Conservation (phyloP, 2,797 vertebrate genomes). For the Scomberomorus guttatus region DNA sequence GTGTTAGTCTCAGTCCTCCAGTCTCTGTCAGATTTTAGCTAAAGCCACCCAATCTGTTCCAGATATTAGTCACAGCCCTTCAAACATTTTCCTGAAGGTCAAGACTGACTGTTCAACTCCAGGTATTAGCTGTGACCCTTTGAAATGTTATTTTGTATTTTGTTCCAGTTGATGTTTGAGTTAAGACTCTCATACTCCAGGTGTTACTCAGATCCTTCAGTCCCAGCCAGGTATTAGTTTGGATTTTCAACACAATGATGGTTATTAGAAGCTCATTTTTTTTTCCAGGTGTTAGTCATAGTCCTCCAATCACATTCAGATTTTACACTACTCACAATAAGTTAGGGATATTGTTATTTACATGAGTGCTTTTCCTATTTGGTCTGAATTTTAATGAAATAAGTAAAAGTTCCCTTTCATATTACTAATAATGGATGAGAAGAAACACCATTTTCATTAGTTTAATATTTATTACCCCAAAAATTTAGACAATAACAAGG, state of each 20-base stretch:
- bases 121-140: background rate
- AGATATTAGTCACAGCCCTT: background rate
- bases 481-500: too few relatives aligned
- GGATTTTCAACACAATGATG: too few relatives aligned
- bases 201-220: background rate
- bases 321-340: too few relatives aligned
- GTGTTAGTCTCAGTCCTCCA: background rate
- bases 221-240: background rate
- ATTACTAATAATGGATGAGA: too few relatives aligned
- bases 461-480: too few relatives aligned
- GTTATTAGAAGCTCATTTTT: background rate
- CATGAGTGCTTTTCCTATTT: too few relatives aligned
- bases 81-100: background rate
- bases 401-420: too few relatives aligned
- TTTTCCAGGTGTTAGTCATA: background rate
- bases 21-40: background rate
- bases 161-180: background rate
- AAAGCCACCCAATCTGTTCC: background rate
- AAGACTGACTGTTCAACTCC: background rate
- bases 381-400: too few relatives aligned
- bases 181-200: background rate
- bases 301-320: too few relatives aligned
- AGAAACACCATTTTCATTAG: too few relatives aligned
- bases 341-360: too few relatives aligned
- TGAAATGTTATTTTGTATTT: too few relatives aligned